phyloP scores from a whole-genome alignment of 2,888 invertebrate genomes.

The Rhynchonema sp. region DNA sequence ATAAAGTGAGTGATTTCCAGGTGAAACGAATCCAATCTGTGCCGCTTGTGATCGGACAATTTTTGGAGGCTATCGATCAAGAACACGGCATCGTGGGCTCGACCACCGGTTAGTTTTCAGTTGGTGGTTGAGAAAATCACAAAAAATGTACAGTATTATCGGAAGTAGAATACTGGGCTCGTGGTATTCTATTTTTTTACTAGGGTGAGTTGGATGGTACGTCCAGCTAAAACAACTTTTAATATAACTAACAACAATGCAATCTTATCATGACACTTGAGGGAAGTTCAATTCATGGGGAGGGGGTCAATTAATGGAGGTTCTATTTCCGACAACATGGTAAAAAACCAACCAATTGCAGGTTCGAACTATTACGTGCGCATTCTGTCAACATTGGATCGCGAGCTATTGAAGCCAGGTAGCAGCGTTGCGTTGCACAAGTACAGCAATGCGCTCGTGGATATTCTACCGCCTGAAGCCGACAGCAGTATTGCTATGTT shows the following conservation, averaged over 20 bases:
- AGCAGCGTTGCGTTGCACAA: conserved; percentile 96
- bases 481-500: conserved; percentile 98
- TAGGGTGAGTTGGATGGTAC: no score
- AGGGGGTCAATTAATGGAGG: no score
- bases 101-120: conserved; percentile 47
- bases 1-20: conserved; percentile 28
- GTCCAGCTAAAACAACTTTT: no score
- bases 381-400: conserved; percentile 88
- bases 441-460: conserved; percentile 97
- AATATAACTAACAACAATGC: no score
- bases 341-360: no score
- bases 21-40: conserved; percentile 97
- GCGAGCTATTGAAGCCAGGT: conserved; percentile 87
- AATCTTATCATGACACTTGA: no score
- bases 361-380: conserved; percentile 98
- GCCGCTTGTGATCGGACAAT: conserved; percentile 93
- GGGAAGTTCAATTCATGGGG: no score
- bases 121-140: no score
- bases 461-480: conserved; percentile 93
- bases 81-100: conserved; percentile 98
- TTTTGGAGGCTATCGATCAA: conserved; percentile 95
- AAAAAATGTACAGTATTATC: conserved; percentile 1
- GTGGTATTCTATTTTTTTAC: no score
- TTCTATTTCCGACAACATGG: no score
- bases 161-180: no score